Percentiles rank a stretch among this genome's conserved stretches.
Conservation (phyloP, 2,113 vertebrate genomes). For the Camarhynchus parvulus region DNA sequence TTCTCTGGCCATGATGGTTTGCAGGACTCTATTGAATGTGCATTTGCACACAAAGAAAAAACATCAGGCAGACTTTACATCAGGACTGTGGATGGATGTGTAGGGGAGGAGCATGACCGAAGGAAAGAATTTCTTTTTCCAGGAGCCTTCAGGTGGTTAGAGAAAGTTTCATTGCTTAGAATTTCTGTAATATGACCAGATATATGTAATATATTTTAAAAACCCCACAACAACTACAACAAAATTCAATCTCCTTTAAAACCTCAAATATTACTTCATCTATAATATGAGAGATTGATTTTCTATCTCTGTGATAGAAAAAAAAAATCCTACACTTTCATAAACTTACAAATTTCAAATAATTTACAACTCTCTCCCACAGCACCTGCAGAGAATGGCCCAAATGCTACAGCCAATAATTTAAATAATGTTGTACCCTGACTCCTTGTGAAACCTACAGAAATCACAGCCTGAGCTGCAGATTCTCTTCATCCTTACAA, state of each 20-base stretch:
- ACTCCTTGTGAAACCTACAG: background rate
- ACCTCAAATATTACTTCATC: background rate
- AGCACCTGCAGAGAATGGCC: background rate
- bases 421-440: background rate
- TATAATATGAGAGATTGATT: background rate
- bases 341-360: background rate
- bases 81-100: background rate
- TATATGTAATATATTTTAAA: background rate
- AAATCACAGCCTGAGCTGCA: background rate
- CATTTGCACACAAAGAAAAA: background rate
- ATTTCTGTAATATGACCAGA: background rate
- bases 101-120: background rate
- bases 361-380: background rate
- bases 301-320: background rate
- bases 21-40: background rate
- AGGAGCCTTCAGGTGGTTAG: background rate
- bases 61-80: background rate
- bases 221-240: background rate
- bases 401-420: background rate
- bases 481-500: background rate
- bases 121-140: background rate
- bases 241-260: background rate
- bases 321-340: background rate
- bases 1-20: background rate
- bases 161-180: background rate